Percentiles rank a stretch among this genome's conserved stretches.
Evolutionary conservation across 2,797 vertebrate species (phyloP).

Genomic region (Phalloptychus januarius): DNA sequence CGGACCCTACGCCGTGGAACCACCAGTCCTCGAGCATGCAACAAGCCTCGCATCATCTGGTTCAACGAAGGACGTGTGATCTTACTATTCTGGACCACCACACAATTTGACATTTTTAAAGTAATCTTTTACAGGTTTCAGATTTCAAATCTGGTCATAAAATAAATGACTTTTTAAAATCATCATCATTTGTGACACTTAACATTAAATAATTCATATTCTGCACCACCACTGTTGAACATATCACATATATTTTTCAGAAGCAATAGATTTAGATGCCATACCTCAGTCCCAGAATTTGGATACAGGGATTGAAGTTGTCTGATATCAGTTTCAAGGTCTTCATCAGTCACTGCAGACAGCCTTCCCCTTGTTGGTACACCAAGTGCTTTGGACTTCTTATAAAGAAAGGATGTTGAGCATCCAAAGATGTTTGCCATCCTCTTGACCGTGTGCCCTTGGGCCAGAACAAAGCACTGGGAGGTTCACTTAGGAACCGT

Average conservation of each 20-base stretch:
- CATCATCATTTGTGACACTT: not conserved
- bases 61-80: not conserved
- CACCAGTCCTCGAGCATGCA: not conserved
- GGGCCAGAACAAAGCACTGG: not conserved
- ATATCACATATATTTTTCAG: not conserved
- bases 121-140: not conserved
- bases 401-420: slow-evolving; percentile 2
- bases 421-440: not conserved
- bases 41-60: not conserved
- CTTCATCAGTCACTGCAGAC: not conserved
- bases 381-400: not conserved
- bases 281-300: slow-evolving; percentile 3
- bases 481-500: too few species aligned
- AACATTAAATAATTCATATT: not conserved
- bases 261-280: not conserved
- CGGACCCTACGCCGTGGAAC: not conserved
- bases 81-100: not conserved
- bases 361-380: not conserved
- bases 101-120: not conserved
- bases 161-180: not conserved
- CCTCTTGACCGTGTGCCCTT: not conserved
- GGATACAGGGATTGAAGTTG: slow-evolving; percentile 5
- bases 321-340: not conserved
- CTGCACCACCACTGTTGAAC: not conserved
- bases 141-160: not conserved